Conservation (phyloP, 2,888 invertebrate genomes). For the Mimachlamys varia region DNA sequence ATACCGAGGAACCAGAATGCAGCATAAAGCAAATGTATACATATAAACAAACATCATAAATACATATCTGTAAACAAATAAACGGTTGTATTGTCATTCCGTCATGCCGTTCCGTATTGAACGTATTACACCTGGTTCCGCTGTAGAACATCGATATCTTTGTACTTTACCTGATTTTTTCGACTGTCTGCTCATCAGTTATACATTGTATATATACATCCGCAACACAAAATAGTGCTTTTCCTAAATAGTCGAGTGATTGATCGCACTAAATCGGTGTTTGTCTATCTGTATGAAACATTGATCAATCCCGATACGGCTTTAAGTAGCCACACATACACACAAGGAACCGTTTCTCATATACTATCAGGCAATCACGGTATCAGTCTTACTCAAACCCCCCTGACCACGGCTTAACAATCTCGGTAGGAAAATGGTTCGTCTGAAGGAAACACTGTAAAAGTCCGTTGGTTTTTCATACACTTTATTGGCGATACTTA, state of each 20-base stretch:
- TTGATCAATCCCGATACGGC: background rate
- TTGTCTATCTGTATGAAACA: background rate
- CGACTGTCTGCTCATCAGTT: background rate
- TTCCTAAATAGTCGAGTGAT: slow-evolving; percentile 4
- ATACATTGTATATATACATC: slow-evolving; percentile 8
- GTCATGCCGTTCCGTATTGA: no score
- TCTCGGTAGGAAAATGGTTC: background rate
- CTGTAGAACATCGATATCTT: background rate
- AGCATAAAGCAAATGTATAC: no score
- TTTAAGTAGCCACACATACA: background rate
- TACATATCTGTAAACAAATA: no score
- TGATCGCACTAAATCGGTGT: slow-evolving; percentile 29
- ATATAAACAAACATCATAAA: no score
- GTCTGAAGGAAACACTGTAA: background rate
- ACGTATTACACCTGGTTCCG: background rate
- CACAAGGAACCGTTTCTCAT: background rate
- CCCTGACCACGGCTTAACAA: background rate
- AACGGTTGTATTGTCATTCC: no score
- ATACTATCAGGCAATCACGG: background rate
- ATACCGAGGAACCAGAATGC: no score
- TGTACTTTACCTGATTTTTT: slow-evolving; percentile 28
- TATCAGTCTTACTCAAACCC: background rate
- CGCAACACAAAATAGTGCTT: background rate
- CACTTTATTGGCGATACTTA: background rate
- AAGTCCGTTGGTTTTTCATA: background rate